Percentiles rank a stretch among this genome's conserved stretches.
phyloP scores from a whole-genome alignment of 2,797 vertebrate genomes.

The Syngnathus acus region DNA sequence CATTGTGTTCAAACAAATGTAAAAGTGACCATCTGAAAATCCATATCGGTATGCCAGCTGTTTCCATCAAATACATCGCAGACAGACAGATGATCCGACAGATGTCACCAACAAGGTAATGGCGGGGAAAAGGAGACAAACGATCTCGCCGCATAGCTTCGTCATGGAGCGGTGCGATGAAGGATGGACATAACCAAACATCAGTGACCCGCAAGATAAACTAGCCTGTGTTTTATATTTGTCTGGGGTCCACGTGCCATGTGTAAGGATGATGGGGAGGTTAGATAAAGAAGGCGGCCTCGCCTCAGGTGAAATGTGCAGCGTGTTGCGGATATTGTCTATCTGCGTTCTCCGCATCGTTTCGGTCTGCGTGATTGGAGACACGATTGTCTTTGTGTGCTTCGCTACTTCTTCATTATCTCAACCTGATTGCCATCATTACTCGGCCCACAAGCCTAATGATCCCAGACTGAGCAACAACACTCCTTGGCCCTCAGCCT shows the following conservation, averaged over 20 bases:
- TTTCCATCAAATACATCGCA: conserved; percentile 48
- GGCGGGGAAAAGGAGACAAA: conserved; percentile 63
- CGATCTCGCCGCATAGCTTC: conserved; percentile 57
- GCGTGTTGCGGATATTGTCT: conserved; percentile 24
- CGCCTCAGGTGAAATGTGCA: conserved; percentile 22
- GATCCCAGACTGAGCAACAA: conserved; percentile 50
- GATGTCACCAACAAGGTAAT: conserved; percentile 60
- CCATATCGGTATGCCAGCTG: conserved; percentile 37
- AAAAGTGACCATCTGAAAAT: conserved; percentile 35
- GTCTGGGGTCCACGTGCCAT: conserved; percentile 15
- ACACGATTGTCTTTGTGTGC: conserved; percentile 33
- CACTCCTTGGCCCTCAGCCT: conserved; percentile 49
- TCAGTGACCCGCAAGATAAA: conserved; percentile 27
- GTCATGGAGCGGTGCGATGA: conserved; percentile 52
- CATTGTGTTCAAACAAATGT: conserved; percentile 37
- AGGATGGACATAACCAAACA: conserved; percentile 34
- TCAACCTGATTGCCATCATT: conserved; percentile 46
- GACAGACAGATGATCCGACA: conserved; percentile 54
- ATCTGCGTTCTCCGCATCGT: conserved; percentile 27
- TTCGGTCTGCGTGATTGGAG: conserved; percentile 31
- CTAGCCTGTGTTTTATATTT: conserved; percentile 16
- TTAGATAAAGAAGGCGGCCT: conserved; percentile 25
- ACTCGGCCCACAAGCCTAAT: conserved; percentile 47
- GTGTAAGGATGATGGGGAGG: conserved; percentile 14
- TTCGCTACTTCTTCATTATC: conserved; percentile 44